Conservation (phyloP, 2,113 vertebrate species). For the Psittacus erithacus region DNA sequence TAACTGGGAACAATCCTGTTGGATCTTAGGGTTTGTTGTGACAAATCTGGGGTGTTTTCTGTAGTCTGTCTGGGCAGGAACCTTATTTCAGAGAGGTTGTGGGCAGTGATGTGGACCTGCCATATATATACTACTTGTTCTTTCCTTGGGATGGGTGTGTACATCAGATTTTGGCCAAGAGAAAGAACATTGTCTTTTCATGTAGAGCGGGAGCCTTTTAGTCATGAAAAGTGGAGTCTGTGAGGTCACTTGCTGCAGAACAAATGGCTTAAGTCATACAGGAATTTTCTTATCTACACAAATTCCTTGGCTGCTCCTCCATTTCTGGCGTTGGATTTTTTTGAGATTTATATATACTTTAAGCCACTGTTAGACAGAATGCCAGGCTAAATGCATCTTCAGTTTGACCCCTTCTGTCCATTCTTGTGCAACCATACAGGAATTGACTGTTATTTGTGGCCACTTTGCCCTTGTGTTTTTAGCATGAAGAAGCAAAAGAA, state of each 20-base stretch:
- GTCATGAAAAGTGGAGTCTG: not conserved
- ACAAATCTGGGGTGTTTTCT: not conserved
- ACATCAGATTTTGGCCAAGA: not conserved
- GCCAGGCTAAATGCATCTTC: not conserved
- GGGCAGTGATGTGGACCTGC: not conserved
- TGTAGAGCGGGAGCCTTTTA: not conserved
- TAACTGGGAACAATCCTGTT: not conserved
- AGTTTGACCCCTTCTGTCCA: not conserved
- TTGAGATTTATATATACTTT: constrained; percentile 25
- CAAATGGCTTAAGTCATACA: not conserved
- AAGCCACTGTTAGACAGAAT: constrained; percentile 10
- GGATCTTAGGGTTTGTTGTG: not conserved
- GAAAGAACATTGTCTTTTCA: not conserved
- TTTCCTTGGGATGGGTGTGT: not conserved
- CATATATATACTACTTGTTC: not conserved
- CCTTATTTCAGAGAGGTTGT: not conserved
- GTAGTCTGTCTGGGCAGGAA: not conserved
- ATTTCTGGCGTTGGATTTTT: not conserved
- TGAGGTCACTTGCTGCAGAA: not conserved
- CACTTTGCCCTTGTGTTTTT: not conserved
- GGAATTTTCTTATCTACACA: constrained; percentile 46
- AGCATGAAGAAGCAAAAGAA: not conserved
- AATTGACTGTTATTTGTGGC: constrained; percentile 9
- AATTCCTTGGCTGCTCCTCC: constrained; percentile 28
- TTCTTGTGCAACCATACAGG: not conserved